phyloP scores from a whole-genome alignment of 2,888 invertebrate species.

The Phorcus lineatus region DNA sequence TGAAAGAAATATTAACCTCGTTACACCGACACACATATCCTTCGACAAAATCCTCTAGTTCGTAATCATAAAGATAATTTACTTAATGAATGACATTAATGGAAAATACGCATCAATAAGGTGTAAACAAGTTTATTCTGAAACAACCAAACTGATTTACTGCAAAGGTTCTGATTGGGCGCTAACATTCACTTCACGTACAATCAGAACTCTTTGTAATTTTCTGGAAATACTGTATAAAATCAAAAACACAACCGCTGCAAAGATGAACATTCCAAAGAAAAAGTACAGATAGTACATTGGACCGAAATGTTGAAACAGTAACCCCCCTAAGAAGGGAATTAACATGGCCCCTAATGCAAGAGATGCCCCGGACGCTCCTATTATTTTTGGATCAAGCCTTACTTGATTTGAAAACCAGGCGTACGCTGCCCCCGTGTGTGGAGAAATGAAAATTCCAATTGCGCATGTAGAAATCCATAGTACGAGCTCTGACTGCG shows the following conservation, averaged over 20 bases:
- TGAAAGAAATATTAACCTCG: no score
- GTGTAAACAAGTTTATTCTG: no score
- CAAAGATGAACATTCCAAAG: neutral
- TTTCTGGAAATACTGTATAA: no score
- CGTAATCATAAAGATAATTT: no score
- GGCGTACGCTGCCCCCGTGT: neutral
- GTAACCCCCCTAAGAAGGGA: neutral
- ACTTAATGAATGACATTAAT: no score
- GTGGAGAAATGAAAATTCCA: constrained; percentile 1
- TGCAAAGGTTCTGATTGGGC: no score
- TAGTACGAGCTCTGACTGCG: neutral
- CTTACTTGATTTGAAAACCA: neutral
- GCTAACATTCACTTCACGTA: no score
- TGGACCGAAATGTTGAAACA: neutral
- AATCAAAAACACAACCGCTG: neutral
- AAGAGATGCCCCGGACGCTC: constrained; percentile 6
- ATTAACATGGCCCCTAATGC: neutral
- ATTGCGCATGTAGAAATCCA: constrained; percentile 2
- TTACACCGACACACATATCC: no score
- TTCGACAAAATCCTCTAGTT: no score
- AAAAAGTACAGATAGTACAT: neutral
- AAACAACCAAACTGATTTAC: no score
- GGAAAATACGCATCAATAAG: no score
- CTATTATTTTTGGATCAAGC: neutral
- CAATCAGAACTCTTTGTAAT: no score